Evolutionary conservation across 2,888 invertebrate genomes (phyloP), one percentile per base, ranked within the genome.

Genomic region (Gortyna flavago): DNA sequence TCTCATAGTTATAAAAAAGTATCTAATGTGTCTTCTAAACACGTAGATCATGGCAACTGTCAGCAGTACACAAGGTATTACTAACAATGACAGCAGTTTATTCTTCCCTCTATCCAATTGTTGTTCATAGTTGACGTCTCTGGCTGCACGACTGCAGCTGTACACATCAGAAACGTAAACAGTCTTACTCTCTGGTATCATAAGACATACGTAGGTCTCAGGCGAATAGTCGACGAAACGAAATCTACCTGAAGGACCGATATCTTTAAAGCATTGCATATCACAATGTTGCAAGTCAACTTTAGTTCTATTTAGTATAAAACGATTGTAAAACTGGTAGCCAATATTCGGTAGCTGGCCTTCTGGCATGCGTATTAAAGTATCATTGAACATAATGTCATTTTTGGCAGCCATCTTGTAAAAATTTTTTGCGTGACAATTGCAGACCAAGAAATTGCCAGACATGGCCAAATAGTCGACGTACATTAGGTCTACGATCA

Each of bases 391-490:
- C 0, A 41, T 76, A 16, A 77, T 80, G 75, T 91, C 92, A n/a
- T 93, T 94, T 0, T 73, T 82, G 0, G 89, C 81, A 0, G 94
- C 94, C 29, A 93, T 86, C 59, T 97, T 96, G 57, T 97, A 94
- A 16, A 97, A 92, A n/a, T 97, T 96, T 75, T 96, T 95, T 0
- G 97, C 90, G 6, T 95, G 91, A 79, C 97, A 97, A 72, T 97
- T 97, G 87, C 98, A 98, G 0, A 97, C 93, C 35, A 97, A 96
- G 13, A 96, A 96, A 88, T 98, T 98, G 0, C 94, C 94, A 0
- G 97, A 95, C 0, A 98, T 72, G 1, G 96, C 96, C 0, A 98
- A 80, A 75, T 95, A 97, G 0, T 94, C 89, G 1, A 97, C 79
- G 0, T 92, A 85, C 1, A 92, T 89, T 11, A 98, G 93, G 84